Conservation (phyloP, 1,140 invertebrate species). For the Batillaria attramentaria region DNA sequence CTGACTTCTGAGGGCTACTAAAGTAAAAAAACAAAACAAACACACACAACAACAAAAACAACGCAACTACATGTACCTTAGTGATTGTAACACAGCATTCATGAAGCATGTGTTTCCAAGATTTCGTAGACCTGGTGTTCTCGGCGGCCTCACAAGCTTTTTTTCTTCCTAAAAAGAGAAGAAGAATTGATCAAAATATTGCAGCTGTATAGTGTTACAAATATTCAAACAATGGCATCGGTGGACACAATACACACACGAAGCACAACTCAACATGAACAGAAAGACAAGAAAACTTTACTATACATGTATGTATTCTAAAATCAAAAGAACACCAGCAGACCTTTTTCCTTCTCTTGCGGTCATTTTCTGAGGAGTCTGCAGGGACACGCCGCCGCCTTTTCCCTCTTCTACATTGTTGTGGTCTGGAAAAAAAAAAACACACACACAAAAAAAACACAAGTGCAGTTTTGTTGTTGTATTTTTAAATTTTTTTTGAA, state of each 20-base stretch:
- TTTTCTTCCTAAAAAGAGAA: slow-evolving; percentile 57
- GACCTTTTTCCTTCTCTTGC: slow-evolving; percentile 59
- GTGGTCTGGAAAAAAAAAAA: slow-evolving; percentile 44
- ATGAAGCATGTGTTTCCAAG: slow-evolving; percentile 92
- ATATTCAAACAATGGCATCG: background rate
- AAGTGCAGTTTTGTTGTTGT: background rate
- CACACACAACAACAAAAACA: slow-evolving; percentile 1
- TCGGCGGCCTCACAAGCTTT: slow-evolving; percentile 49
- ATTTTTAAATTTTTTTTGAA: background rate
- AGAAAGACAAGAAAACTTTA: background rate
- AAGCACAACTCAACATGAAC: background rate
- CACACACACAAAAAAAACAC: too few relatives aligned
- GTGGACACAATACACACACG: background rate
- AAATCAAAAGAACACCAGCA: background rate
- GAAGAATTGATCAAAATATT: too few relatives aligned
- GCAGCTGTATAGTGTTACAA: too few relatives aligned
- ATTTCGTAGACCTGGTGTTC: slow-evolving; percentile 82
- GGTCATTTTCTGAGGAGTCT: slow-evolving; percentile 59
- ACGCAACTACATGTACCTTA: slow-evolving; percentile 76
- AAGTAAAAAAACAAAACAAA: too few relatives aligned
- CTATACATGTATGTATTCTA: background rate
- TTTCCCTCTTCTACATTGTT: slow-evolving; percentile 49
- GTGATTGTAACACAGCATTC: slow-evolving; percentile 89
- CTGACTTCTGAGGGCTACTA: too few relatives aligned
- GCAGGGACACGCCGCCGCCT: slow-evolving; percentile 57